These are phyloP conservation scores for Meda fulgida DNA, from an alignment of 2,797 vertebrate species.

Conservation along the genomic window DNA sequence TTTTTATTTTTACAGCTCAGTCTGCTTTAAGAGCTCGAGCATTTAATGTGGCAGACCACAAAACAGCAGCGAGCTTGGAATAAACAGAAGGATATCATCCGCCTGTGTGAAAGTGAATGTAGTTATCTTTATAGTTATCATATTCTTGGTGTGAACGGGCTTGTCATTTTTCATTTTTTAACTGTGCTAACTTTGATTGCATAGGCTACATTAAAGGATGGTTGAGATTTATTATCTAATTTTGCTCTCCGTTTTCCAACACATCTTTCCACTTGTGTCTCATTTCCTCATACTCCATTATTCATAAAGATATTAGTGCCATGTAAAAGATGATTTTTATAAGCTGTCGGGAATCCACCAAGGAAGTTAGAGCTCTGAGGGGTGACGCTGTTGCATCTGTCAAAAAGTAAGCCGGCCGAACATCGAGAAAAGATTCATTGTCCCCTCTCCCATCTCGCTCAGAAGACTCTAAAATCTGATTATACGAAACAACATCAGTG, in stretches of 20 bases:
- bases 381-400: slow-evolving; percentile 20
- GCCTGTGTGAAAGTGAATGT: background rate
- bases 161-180: slow-evolving; percentile 38
- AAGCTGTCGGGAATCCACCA: slow-evolving; percentile 38
- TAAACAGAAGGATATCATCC: background rate
- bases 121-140: background rate
- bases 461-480: slow-evolving; percentile 41
- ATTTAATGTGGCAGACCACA: background rate
- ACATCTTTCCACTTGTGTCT: slow-evolving; percentile 17
- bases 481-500: slow-evolving; percentile 38
- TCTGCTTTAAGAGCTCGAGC: background rate
- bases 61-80: background rate
- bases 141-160: background rate
- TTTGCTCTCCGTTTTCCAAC: slow-evolving; percentile 25
- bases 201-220: slow-evolving; percentile 5
- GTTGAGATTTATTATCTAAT: slow-evolving; percentile 36
- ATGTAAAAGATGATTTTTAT: slow-evolving; percentile 44
- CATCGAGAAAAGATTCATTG: slow-evolving; percentile 30
- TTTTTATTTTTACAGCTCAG: too few species aligned
- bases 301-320: slow-evolving; percentile 50
- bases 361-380: slow-evolving; percentile 31
- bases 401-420: slow-evolving; percentile 32
- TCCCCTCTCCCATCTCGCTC: background rate
- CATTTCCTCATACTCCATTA: slow-evolving; percentile 36
- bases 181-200: slow-evolving; percentile 22